Percentiles rank a stretch among this genome's conserved stretches.
Evolutionary conservation across 2,113 vertebrate genomes (phyloP).

Genomic region (Phalacrocorax pelagicus): DNA sequence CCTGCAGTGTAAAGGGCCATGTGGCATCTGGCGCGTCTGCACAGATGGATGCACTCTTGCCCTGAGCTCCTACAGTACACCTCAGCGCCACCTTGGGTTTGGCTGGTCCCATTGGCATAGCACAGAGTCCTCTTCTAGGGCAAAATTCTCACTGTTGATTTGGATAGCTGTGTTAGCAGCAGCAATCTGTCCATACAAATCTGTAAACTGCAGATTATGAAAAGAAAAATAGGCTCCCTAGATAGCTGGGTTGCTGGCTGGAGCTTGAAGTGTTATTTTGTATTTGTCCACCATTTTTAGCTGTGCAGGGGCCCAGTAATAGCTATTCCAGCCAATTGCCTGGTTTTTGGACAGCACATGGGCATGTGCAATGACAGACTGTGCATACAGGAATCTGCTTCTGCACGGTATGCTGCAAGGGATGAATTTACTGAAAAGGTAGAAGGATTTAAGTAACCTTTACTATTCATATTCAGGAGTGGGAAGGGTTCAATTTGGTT

Average conservation of each 20-base stretch:
- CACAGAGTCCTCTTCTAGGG: background rate
- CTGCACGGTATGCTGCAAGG: background rate
- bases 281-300: background rate
- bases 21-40: background rate
- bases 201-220: background rate
- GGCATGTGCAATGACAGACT: background rate
- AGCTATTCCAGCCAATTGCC: background rate
- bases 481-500: background rate
- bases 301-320: background rate
- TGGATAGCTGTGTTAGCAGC: background rate
- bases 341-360: background rate
- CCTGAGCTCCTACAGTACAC: background rate
- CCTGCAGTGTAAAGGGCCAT: background rate
- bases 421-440: background rate
- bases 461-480: background rate
- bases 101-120: fast-evolving
- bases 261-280: background rate
- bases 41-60: background rate
- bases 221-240: background rate
- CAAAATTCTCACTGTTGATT: background rate
- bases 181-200: background rate
- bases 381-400: background rate
- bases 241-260: background rate
- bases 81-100: background rate
- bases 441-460: background rate